Base-by-base conservation (phyloP, 2,888 invertebrate species). In the Synergus japonicus region DNA sequence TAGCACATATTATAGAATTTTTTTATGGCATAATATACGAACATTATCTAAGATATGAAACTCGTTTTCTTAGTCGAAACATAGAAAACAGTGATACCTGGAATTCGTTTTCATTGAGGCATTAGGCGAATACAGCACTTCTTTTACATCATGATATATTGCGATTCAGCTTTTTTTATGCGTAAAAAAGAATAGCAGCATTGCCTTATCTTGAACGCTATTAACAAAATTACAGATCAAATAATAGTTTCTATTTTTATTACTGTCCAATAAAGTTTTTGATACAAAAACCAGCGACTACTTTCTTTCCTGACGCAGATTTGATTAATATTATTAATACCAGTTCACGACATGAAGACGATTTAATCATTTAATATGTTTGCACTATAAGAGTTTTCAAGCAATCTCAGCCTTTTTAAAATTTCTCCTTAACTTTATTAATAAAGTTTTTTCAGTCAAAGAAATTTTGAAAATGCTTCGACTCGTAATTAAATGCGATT, bases 261-360 rank as follows among this genome's bases (percentile, higher is more conserved):
- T 76, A 76, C 54, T 73, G 54, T 73, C 73, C 54, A 73, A 73
- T 73, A 73, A 73, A 73, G 37, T 54, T 54, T 73, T 73, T 73
- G 73, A 73, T 73, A 73, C 49, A 73, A 54, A 73, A 54, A 15
- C 4, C 49, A 12, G 22, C 10, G 60, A 4, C 12, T 60, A 22
- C 18, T 22, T 60, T 12, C 12, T 12, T 60, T 12, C 22, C 12
- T 60, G 10, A 0, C 4, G 1, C 18, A 60, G 12, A 3, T 60
- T 60, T 60, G 10, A 60, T 60, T 12, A 60, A 22, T 60, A 12
- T 22, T 12, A 60, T 15, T 12, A 22, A 22, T 22, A 60, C 22
- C 12, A 22, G 22, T 22, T 22, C 5, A 60, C 60, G 22, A 12
- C n/a, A 22, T 60, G 12, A 4, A 60, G 12, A 10, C 9, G 0